Evolutionary conservation across 92 coral and sea anemone genomes (phyloP), one percentile per base, ranked within the genome.

Genomic region (Bergia sp.): DNA sequence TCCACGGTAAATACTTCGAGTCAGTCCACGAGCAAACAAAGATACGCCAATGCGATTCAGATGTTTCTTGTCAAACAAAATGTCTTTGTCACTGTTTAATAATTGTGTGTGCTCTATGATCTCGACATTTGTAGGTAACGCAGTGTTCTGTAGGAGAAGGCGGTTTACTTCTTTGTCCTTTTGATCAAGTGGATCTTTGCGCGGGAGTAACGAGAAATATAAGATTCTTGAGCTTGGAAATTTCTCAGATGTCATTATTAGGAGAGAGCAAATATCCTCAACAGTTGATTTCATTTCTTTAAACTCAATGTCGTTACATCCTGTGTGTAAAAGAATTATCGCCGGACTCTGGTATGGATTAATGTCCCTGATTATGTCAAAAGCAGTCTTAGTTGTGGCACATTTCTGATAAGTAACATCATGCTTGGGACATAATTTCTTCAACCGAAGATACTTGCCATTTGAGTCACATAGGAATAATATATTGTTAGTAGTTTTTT

Each of bases 21-120:
- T 81, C 73, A 81, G 53, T 50, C 45, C 69, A 37, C 85, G 85
- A 11, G 85, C 85, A 38, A 57, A 81, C 4, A 81, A 41, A 57
- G 85, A 81, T 13, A 81, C 85, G 47, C 85, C 85, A 37, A 38
- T 36, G 20, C 85, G 85, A 41, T 58, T 80, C 38, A 80, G 21
- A 66, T 80, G 84, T 80, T 80, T 80, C 43, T 57, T 80, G 67
- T 80, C 84, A 53, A 80, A 80, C 12, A 80, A 39, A 49, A 80
- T 50, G 71, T 53, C 71, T 45, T 7, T 29, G 71, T 80, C 84
- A 80, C 7, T 55, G 71, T 80, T 80, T 16, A 23, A 37, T 29
- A 80, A 23, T 8, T 80, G 85, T 36, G 73, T 41, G 85, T 81
- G 85, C 53, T 81, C 85, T 36, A 81, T 81, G 61, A 81, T 55